Conservation (phyloP, 2,113 vertebrate species). For the Nettapus auritus region DNA sequence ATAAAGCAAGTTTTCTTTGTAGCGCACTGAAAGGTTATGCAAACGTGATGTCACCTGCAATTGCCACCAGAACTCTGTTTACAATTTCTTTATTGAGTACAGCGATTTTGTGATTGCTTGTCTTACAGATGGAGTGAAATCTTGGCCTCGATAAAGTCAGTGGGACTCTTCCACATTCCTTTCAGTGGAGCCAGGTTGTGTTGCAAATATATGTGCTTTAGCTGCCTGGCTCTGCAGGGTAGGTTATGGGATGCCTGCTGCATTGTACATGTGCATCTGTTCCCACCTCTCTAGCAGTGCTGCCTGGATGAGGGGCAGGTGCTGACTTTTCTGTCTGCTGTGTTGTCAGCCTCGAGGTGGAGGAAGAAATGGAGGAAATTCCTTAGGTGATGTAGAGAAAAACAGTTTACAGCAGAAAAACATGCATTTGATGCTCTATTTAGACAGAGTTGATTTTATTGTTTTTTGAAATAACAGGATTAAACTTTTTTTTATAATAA, state of each 20-base stretch:
- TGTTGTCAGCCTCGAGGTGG: neutral
- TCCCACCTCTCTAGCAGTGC: neutral
- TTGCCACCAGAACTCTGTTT: neutral
- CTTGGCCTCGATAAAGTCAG: neutral
- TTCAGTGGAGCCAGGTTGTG: neutral
- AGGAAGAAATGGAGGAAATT: neutral
- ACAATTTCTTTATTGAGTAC: neutral
- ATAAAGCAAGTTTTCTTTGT: neutral
- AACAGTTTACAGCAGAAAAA: neutral
- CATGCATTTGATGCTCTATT: neutral
- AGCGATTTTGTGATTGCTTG: neutral
- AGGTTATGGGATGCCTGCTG: neutral
- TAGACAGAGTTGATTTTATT: neutral
- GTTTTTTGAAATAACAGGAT: neutral
- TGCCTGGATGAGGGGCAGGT: neutral
- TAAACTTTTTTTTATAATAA: neutral
- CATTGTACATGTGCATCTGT: rapidly evolving
- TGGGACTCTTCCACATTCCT: neutral
- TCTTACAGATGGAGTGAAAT: neutral
- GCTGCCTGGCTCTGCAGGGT: neutral
- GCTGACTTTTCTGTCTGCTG: neutral
- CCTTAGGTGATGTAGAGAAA: neutral
- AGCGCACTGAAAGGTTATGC: neutral
- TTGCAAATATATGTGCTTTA: neutral
- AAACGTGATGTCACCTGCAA: neutral